Evolutionary conservation across 2,888 invertebrate genomes (phyloP).

Genomic region (Amphipyra tragopoginis): DNA sequence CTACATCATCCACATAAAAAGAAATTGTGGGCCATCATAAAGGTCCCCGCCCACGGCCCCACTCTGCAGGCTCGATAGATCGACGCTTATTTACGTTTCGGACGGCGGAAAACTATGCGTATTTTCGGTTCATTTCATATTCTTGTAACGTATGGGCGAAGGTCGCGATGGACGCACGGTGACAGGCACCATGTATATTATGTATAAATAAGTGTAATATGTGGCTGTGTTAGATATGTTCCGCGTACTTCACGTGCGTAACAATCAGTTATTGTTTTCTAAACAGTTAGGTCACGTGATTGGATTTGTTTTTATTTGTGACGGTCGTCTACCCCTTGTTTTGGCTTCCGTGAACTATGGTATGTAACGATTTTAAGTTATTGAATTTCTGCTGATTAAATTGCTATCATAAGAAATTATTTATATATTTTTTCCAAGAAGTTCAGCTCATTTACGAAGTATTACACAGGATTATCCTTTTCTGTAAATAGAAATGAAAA

Average conservation of each 20-base stretch:
- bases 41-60: conserved; percentile 14
- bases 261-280: conserved; percentile 33
- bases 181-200: conserved; percentile 32
- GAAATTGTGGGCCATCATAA: conserved; percentile 32
- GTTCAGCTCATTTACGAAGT: too few species aligned
- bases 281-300: conserved; percentile 45
- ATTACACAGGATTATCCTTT: too few species aligned
- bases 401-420: background rate
- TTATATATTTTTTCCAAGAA: background rate
- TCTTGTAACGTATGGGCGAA: conserved; percentile 56
- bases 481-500: background rate
- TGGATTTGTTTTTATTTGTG: conserved; percentile 29
- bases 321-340: conserved; percentile 33
- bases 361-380: background rate
- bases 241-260: conserved; percentile 45
- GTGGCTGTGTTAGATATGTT: conserved; percentile 26
- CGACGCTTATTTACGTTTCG: conserved; percentile 28
- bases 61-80: conserved; percentile 9
- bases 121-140: conserved; percentile 61
- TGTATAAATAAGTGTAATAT: conserved; percentile 17
- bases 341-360: background rate
- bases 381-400: background rate
- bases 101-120: conserved; percentile 48
- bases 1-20: conserved; percentile 47
- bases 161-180: conserved; percentile 53